Evolutionary conservation across 92 coral and sea anemone species (phyloP), one percentile per base, ranked within the genome.

Genomic region (Parazoanthus atlanticus): DNA sequence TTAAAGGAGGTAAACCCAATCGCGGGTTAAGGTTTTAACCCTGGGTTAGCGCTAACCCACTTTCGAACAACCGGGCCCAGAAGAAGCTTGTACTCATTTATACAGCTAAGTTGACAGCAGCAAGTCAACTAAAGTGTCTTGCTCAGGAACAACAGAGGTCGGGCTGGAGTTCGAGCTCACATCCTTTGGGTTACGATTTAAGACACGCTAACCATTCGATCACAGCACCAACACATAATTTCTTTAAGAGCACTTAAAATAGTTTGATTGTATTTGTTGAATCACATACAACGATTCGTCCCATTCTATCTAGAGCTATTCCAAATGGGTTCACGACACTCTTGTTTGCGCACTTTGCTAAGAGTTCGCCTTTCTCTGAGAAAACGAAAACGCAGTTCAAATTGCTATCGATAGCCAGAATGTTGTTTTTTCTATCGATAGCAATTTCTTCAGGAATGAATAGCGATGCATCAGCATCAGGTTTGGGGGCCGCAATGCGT

Each of bases 361-460:
- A 79, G n/a, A 91, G n/a, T 43, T 81, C 88, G 0, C 95, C 95
- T 2, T 91, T 85, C 11, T 69, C 87, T 15, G 91, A 75, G 56
- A 91, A 89, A 28, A 93, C 90, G 16, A 91, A 40, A 32, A 91
- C 71, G 65, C 87, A 80, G 46, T 88, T 89, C 41, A 79, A 84
- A 73, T 84, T 91, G 64, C 86, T 88, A 71, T 93, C 95, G 46
- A 89, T 90, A 25, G 92, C 86, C 54, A 93, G 29, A 26, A 93
- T 93, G 61, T 93, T 93, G 81, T 93, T 93, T 38, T 70, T 79
- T 11, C 12, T 16, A 70, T 93, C 93, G 23, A 88, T 66, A 31
- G 93, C 89, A 28, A 93, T 85, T 21, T 93, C 85, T 30, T 91
- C 95, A 0, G 93, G 90, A 76, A 88, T 89, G 13, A 93, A 90